phyloP scores from a whole-genome alignment of 2,113 vertebrate species.

The Cyprinodon variegatus region DNA sequence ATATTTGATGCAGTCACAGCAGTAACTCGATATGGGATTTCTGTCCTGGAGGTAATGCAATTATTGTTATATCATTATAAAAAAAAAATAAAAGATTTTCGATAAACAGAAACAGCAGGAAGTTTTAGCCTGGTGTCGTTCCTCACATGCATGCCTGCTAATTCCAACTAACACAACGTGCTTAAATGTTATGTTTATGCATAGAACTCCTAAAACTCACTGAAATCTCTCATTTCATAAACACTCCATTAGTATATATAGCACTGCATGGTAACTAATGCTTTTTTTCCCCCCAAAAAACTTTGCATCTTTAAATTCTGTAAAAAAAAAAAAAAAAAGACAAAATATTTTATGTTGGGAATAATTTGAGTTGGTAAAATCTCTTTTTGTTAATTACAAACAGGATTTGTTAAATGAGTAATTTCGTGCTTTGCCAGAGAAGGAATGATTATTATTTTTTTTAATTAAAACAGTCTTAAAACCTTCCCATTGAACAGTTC shows the following conservation, averaged over 20 bases:
- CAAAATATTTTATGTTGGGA: neutral
- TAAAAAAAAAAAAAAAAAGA: neutral
- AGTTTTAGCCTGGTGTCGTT: neutral
- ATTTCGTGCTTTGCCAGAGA: neutral
- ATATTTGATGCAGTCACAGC: neutral
- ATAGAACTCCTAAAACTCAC: neutral
- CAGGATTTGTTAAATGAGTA: neutral
- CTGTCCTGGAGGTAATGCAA: neutral
- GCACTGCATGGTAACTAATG: neutral
- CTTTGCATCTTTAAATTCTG: conserved; percentile 16
- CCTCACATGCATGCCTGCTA: neutral
- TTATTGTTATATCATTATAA: neutral
- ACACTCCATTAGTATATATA: conserved; percentile 3
- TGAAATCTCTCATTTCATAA: neutral
- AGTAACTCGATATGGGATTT: neutral
- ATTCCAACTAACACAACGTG: neutral
- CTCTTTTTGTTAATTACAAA: neutral
- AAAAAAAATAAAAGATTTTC: no score
- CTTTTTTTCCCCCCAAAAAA: conserved; percentile 3
- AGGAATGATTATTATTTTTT: neutral
- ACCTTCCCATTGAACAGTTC: neutral
- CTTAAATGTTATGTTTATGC: neutral
- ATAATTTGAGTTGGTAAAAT: neutral
- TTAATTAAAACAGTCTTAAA: neutral
- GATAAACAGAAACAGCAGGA: neutral